phyloP scores from a whole-genome alignment of 1,140 invertebrate species.

The Drosophila ohnishii region DNA sequence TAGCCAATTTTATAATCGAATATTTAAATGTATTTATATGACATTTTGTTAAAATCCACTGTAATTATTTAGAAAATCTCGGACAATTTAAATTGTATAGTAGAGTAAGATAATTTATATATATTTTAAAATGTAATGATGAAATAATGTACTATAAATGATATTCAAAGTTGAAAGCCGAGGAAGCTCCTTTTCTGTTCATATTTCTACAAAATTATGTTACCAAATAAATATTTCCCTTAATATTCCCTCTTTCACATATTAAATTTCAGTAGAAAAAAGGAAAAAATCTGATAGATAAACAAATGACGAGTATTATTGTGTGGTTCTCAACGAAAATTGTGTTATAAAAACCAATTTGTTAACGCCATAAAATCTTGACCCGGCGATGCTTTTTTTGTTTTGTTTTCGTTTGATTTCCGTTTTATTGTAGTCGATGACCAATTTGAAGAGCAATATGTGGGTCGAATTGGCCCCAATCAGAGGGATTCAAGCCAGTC shows the following conservation, averaged over 20 bases:
- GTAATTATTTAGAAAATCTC: too few species aligned
- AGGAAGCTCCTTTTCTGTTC: background rate
- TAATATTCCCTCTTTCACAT: too few species aligned
- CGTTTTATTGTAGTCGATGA: slow-evolving; percentile 70
- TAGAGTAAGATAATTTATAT: too few species aligned
- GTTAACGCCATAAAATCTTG: slow-evolving; percentile 75
- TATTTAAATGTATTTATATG: background rate
- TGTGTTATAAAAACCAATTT: slow-evolving; percentile 79
- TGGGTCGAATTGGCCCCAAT: slow-evolving; percentile 35
- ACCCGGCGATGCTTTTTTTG: slow-evolving; percentile 38
- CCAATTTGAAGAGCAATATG: slow-evolving; percentile 79
- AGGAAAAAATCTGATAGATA: slow-evolving; percentile 15
- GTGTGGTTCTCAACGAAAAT: slow-evolving; percentile 53
- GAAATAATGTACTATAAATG: too few species aligned
- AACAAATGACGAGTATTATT: slow-evolving; percentile 58
- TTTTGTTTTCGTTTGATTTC: slow-evolving; percentile 28
- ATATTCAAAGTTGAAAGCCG: too few species aligned
- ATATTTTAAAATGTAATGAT: too few species aligned
- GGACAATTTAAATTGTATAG: too few species aligned
- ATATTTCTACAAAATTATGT: too few species aligned
- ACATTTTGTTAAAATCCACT: background rate
- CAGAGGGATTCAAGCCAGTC: slow-evolving; percentile 34
- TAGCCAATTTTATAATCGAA: slow-evolving; percentile 17
- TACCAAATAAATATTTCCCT: background rate
- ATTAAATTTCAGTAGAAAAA: background rate